Evolutionary conservation across 2,888 invertebrate genomes (phyloP).

Genomic region (Ephialtes manifestator): DNA sequence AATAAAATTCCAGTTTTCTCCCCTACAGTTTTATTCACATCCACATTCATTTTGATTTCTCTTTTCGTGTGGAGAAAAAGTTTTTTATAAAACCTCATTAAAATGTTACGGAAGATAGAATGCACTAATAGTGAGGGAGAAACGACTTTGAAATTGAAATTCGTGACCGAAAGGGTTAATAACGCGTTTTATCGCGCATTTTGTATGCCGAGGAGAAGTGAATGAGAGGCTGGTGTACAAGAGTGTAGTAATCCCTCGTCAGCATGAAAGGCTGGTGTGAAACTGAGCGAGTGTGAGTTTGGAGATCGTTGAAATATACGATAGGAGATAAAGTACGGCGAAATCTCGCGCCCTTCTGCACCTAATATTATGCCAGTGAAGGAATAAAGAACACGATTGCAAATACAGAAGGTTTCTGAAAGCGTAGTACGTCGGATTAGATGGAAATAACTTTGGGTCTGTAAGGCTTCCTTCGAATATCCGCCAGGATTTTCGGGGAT

Average conservation of each 20-base stretch:
- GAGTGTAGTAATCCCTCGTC: slow-evolving; percentile 7
- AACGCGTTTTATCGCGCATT: slow-evolving; percentile 1
- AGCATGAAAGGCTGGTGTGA: slow-evolving; percentile 6
- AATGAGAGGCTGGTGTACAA: slow-evolving; percentile 1
- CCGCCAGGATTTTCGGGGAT: slow-evolving; percentile 17
- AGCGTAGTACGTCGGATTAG: slow-evolving; percentile 39
- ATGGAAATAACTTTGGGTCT: slow-evolving; percentile 28
- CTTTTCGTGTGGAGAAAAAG: neutral
- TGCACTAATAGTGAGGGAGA: neutral
- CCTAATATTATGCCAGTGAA: slow-evolving; percentile 17
- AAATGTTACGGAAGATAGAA: neutral
- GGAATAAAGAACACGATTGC: slow-evolving; percentile 25
- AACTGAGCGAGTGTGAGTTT: slow-evolving; percentile 34
- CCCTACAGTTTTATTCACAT: neutral
- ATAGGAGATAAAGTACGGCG: slow-evolving; percentile 23
- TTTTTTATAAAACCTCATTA: neutral
- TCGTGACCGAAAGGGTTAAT: neutral
- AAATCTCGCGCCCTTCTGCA: neutral
- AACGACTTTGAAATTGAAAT: neutral
- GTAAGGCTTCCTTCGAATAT: slow-evolving; percentile 2
- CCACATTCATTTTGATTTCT: neutral
- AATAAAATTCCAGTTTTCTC: neutral
- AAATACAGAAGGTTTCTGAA: slow-evolving; percentile 7
- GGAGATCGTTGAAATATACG: slow-evolving; percentile 34
- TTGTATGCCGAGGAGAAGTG: neutral